These are phyloP conservation scores for Chlamydotis undulata DNA, from an alignment of 2,113 vertebrate genomes.

Conservation along the genomic window DNA sequence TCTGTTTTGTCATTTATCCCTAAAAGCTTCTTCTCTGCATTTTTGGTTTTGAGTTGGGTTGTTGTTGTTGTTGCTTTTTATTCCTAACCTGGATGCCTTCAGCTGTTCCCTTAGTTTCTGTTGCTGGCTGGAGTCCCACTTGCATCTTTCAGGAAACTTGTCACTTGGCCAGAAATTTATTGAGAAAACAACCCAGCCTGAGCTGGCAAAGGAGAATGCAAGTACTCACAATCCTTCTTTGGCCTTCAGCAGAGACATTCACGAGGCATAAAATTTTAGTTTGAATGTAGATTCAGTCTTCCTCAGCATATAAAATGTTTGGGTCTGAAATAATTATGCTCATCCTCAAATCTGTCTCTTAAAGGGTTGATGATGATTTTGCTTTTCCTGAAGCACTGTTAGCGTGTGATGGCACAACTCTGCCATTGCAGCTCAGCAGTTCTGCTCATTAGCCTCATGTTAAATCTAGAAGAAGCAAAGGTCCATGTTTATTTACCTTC, in stretches of 20 bases:
- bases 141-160: constrained; percentile 20
- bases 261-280: not conserved
- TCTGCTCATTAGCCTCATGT: not conserved
- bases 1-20: not conserved
- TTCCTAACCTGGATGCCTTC: not conserved
- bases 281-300: not conserved
- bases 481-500: constrained; percentile 5
- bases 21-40: not conserved
- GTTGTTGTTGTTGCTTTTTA: not conserved
- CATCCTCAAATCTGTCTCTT: not conserved
- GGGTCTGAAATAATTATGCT: not conserved
- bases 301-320: not conserved
- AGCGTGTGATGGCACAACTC: not conserved
- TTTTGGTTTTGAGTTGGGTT: not conserved
- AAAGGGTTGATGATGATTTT: not conserved
- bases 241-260: not conserved
- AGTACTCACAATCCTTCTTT: not conserved
- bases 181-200: not conserved
- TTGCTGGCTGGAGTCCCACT: not conserved
- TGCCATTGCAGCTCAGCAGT: not conserved
- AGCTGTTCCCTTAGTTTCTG: not conserved
- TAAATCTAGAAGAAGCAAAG: not conserved
- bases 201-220: not conserved
- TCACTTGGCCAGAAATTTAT: constrained; percentile 17
- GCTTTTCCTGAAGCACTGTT: not conserved